A percentile compares a stretch with the other conserved stretches of the same genome.
phyloP scores from a whole-genome alignment of 2,888 invertebrate species.

The Lasioglossum calceatum region DNA sequence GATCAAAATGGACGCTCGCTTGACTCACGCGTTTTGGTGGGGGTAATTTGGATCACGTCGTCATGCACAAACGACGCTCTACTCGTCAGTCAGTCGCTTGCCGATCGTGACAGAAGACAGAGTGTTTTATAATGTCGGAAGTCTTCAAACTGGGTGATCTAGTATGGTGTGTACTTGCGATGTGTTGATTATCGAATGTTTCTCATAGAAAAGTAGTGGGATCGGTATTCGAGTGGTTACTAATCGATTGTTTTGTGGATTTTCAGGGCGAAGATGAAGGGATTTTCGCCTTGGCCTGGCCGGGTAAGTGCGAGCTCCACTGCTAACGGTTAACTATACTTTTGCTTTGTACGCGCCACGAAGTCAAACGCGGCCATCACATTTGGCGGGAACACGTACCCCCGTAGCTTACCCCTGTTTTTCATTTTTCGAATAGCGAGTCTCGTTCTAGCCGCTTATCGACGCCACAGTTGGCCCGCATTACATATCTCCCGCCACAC shows the following conservation, averaged over 20 bases:
- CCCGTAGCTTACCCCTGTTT: not conserved
- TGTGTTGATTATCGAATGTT: constrained; percentile 49
- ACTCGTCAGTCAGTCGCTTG: constrained; percentile 81
- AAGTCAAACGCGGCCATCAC: constrained; percentile 68
- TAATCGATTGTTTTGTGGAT: constrained; percentile 81
- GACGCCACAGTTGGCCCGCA: constrained; percentile 50
- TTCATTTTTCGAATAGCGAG: not conserved
- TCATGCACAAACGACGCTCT: constrained; percentile 80
- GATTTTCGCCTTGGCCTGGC: constrained; percentile 98
- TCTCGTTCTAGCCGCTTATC: constrained; percentile 31
- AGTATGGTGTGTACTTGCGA: constrained; percentile 87
- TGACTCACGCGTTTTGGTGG: constrained; percentile 64
- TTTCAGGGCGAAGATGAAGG: constrained; percentile 98
- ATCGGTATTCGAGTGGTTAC: constrained; percentile 39
- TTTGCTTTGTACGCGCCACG: constrained; percentile 74
- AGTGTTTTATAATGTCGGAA: constrained; percentile 85
- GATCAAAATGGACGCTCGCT: constrained; percentile 36
- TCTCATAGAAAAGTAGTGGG: constrained; percentile 40
- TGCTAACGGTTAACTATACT: constrained; percentile 82
- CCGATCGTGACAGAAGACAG: constrained; percentile 76
- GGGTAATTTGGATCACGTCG: constrained; percentile 77
- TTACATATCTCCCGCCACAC: constrained; percentile 77
- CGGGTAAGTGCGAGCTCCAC: constrained; percentile 90
- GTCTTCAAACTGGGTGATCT: constrained; percentile 88
- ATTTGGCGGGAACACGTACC: constrained; percentile 72